phyloP scores from a whole-genome alignment of 1,140 invertebrate genomes.

The Sycobia sp. region DNA sequence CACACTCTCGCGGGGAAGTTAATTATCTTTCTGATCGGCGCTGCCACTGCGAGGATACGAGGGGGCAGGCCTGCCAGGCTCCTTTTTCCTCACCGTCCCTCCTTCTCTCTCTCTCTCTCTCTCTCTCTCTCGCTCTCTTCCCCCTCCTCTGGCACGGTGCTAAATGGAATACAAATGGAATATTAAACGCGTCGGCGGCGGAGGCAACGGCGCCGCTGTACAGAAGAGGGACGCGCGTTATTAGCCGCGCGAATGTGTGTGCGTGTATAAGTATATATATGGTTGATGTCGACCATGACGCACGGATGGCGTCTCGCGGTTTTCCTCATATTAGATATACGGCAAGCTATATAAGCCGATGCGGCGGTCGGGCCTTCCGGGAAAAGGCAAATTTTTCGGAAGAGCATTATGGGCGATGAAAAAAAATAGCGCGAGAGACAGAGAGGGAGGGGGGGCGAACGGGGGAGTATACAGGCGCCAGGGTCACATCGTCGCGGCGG shows the following conservation, averaged over 20 bases:
- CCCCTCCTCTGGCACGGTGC: neutral
- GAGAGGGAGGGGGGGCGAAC: neutral
- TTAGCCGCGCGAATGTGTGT: too few species aligned
- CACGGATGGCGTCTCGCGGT: too few species aligned
- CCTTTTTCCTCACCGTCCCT: too few species aligned
- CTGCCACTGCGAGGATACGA: neutral
- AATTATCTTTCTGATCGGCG: conserved; percentile 16
- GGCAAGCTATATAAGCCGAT: too few species aligned
- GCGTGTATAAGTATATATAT: too few species aligned
- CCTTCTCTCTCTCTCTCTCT: too few species aligned
- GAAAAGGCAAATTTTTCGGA: neutral
- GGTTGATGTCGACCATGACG: too few species aligned
- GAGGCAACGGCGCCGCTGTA: too few species aligned
- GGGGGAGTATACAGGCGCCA: conserved; percentile 13
- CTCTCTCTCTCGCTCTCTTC: neutral
- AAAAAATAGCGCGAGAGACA: neutral
- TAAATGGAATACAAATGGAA: conserved; percentile 24
- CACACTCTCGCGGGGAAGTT: neutral
- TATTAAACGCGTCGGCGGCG: neutral
- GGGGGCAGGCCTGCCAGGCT: too few species aligned
- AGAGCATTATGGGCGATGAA: neutral
- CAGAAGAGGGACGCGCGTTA: too few species aligned
- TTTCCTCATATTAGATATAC: too few species aligned
- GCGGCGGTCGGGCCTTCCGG: conserved; percentile 21
- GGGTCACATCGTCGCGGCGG: neutral